Percentiles rank a stretch among this genome's conserved stretches.
phyloP scores from a whole-genome alignment of 2,113 vertebrate genomes.

The Mesembrinibis cayennensis region DNA sequence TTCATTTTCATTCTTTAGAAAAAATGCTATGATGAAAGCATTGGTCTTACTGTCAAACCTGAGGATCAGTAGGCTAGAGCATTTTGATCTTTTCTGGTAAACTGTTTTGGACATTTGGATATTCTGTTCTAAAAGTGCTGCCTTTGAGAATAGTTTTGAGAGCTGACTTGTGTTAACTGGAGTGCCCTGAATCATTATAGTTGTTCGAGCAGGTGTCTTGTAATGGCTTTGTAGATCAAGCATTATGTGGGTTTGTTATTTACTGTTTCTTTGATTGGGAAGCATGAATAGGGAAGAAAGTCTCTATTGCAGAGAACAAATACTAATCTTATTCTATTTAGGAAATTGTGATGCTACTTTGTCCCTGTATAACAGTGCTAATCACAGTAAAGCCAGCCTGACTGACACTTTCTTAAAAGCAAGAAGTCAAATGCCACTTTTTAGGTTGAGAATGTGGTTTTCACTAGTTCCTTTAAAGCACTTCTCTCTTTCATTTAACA shows the following conservation, averaged over 20 bases:
- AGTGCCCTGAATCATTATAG: neutral
- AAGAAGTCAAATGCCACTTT: neutral
- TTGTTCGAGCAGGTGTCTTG: neutral
- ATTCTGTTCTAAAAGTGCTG: neutral
- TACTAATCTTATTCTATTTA: neutral
- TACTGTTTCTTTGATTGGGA: conserved; percentile 7
- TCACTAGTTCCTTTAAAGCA: neutral
- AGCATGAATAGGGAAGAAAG: neutral
- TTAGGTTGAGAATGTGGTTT: neutral
- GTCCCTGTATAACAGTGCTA: neutral
- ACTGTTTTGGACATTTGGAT: neutral
- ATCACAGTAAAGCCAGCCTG: neutral
- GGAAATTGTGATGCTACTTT: neutral
- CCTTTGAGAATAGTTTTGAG: neutral
- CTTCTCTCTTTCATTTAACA: neutral
- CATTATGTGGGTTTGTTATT: neutral
- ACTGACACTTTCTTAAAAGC: neutral
- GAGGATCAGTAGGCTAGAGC: neutral
- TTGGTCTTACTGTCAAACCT: neutral
- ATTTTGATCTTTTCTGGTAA: neutral
- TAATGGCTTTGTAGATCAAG: neutral
- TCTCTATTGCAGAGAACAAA: neutral
- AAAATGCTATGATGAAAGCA: neutral
- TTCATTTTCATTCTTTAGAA: neutral
- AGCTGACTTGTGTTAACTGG: neutral